Percentiles rank a stretch among this genome's conserved stretches.
Conservation (phyloP, 1,140 invertebrate species). For the Lepidostoma basale region DNA sequence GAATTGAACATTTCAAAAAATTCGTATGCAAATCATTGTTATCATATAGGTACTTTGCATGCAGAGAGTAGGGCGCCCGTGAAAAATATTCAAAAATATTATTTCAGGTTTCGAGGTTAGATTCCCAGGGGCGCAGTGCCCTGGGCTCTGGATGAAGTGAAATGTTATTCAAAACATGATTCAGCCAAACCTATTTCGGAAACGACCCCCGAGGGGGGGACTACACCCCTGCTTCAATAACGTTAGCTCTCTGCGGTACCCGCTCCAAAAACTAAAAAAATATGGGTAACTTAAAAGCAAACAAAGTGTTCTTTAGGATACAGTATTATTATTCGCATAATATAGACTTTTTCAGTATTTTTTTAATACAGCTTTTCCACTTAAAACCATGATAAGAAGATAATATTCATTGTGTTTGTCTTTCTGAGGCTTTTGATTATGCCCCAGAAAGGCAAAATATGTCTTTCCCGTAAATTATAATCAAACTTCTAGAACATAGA, state of each 20-base stretch:
- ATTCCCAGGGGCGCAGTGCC: constrained; percentile 33
- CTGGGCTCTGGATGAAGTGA: constrained; percentile 42
- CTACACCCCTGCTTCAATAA: neutral
- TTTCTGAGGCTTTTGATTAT: too few relatives aligned
- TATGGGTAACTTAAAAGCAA: neutral
- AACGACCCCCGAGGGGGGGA: constrained; percentile 36
- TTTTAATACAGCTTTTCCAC: too few relatives aligned
- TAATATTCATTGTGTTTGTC: too few relatives aligned
- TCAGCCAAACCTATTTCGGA: constrained; percentile 45
- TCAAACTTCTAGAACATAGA: too few relatives aligned
- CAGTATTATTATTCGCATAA: too few relatives aligned
- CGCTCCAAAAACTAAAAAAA: neutral
- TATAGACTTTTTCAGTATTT: too few relatives aligned
- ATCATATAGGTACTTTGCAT: constrained; percentile 3
- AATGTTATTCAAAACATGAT: constrained; percentile 47
- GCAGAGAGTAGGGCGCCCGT: neutral
- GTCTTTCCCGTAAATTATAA: too few relatives aligned
- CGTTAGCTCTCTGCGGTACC: neutral
- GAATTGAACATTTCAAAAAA: neutral
- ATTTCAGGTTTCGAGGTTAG: constrained; percentile 12
- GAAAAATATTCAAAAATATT: constrained; percentile 19
- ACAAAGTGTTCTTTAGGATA: neutral
- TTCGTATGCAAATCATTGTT: constrained; percentile 6
- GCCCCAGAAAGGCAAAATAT: too few relatives aligned
- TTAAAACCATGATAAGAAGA: too few relatives aligned